Evolutionary conservation across 2,888 invertebrate species (phyloP).

Genomic region (Temnothorax rugatulus): DNA sequence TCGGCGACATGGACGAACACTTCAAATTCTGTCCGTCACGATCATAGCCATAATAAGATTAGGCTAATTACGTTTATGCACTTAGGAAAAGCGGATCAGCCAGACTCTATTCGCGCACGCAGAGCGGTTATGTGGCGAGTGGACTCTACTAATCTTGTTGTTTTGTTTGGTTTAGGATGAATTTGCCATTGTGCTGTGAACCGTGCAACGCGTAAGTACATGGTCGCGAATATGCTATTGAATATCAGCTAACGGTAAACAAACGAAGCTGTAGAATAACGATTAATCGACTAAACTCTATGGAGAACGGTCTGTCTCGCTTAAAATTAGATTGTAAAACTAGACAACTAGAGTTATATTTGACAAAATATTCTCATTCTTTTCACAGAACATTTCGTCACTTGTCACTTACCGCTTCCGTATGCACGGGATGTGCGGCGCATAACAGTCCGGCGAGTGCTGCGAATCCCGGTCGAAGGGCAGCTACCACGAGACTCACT

Average conservation of each 20-base stretch:
- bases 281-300: neutral
- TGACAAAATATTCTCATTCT: neutral
- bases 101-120: constrained; percentile 25
- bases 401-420: constrained; percentile 93
- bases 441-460: constrained; percentile 92
- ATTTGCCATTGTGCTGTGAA: constrained; percentile 42
- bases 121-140: constrained; percentile 38
- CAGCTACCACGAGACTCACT: constrained; percentile 90
- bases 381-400: neutral
- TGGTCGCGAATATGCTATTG: constrained; percentile 49
- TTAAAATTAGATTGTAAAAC: neutral
- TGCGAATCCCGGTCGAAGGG: constrained; percentile 90
- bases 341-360: neutral
- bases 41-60: constrained; percentile 57
- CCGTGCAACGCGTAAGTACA: constrained; percentile 41
- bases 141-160: constrained; percentile 51
- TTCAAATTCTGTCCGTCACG: constrained; percentile 44
- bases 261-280: neutral
- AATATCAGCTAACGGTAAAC: constrained; percentile 32
- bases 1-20: neutral
- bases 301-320: neutral
- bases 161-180: constrained; percentile 47
- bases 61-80: constrained; percentile 56
- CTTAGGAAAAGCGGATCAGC: constrained; percentile 55
- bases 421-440: constrained; percentile 95